Evolutionary conservation across 2,113 vertebrate species (phyloP), one percentile per base, ranked within the genome.

Genomic region (Ceyx margarethae): DNA sequence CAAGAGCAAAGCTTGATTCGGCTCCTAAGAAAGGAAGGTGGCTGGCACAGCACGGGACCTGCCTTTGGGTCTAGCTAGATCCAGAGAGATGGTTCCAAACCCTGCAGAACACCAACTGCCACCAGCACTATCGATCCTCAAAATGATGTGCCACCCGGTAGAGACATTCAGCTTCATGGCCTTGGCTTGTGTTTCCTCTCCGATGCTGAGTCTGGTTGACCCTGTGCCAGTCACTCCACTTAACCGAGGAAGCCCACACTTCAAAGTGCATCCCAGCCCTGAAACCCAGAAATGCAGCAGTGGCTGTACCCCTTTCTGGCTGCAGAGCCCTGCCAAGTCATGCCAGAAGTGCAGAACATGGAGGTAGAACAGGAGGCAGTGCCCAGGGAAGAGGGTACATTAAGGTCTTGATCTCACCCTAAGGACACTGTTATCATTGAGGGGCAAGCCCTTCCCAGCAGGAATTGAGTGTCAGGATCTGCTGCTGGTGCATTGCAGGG

Each of bases 221-320:
- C 46, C 29, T 53, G 7, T 33, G 58, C 72, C 18, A 10, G n/a
- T 85, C 22, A 1, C 19, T 66, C 17, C 50, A 67, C 53, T 42
- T 13, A 23, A 35, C 53, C 33, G 53, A 90, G 81, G 56, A 94
- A 92, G 43, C 35, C 40, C 81, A 93, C 87, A 20, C 76, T 90
- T 72, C 85, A 14, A 35, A 87, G 81, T 54, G 65, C 88, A 80
- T 94, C 86, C 72, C 73, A 90, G 68, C 81, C 26, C 58, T 74
- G 15, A 20, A 48, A 61, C 42, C 43, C 51, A 51, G 73, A 65
- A 86, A 78, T 13, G 33, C 45, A 67, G 37, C 46, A 12, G 31
- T 77, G 72, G 35, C 37, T 78, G 4, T 29, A 8, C 31, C 56
- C 60, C 64, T 7, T 1, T 15, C 61, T n/a, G 62, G 28, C 80